Percentiles rank a stretch among this genome's conserved stretches.
Conservation (phyloP, 1,140 invertebrate genomes). For the Argopecten irradians region DNA sequence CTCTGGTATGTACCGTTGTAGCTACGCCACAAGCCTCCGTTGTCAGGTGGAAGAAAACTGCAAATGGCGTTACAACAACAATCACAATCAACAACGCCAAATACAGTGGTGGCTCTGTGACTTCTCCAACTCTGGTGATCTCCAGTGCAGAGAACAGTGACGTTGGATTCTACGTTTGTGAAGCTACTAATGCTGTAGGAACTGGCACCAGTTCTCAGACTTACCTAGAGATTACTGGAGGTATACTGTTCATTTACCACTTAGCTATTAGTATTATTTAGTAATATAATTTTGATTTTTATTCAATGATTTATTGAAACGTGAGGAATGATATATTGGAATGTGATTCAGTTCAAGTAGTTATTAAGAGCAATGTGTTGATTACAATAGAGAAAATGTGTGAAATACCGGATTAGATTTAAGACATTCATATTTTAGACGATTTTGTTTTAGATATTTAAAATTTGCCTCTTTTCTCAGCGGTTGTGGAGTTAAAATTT, state of each 20-base stretch:
- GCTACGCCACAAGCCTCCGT: background rate
- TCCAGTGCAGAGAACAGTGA: background rate
- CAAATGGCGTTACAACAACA: background rate
- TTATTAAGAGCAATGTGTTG: no score
- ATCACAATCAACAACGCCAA: background rate
- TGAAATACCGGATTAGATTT: no score
- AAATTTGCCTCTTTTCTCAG: no score
- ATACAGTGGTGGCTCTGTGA: constrained; percentile 31
- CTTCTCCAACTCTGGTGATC: background rate
- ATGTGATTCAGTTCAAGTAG: no score
- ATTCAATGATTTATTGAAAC: no score
- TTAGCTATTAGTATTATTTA: no score
- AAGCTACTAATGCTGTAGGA: constrained; percentile 32
- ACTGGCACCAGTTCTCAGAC: constrained; percentile 30
- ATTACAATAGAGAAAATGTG: no score
- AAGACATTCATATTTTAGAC: no score
- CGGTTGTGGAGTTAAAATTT: no score
- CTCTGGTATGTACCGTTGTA: background rate
- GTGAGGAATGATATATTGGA: no score
- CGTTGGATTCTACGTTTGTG: background rate
- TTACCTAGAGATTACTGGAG: background rate
- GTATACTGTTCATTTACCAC: constrained; percentile 10
- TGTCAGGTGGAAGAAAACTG: constrained; percentile 8
- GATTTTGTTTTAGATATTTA: no score
- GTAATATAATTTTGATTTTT: no score